A percentile compares a stretch with the other conserved stretches of the same genome.
phyloP scores from a whole-genome alignment of 2,797 vertebrate genomes.

The Melanotaenia boesemani region DNA sequence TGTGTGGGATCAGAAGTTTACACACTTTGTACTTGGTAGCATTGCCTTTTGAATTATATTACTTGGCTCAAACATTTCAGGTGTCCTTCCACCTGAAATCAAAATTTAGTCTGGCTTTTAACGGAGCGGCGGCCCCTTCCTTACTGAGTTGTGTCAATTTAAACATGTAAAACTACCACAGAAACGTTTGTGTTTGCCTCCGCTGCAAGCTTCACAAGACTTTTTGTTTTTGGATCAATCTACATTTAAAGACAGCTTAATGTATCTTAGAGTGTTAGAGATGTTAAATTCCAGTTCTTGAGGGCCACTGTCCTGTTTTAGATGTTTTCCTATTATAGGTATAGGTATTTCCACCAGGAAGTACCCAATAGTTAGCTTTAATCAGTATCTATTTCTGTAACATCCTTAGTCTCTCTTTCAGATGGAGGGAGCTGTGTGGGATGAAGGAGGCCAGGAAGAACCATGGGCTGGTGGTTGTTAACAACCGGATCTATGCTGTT shows the following conservation, averaged over 20 bases:
- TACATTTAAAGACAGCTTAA: too few species aligned
- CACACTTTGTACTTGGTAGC: not conserved
- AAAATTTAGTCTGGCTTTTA: not conserved
- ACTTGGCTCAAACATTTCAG: not conserved
- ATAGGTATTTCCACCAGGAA: not conserved
- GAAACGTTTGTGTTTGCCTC: too few species aligned
- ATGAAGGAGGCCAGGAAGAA: slow-evolving; percentile 98
- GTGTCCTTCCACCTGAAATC: not conserved
- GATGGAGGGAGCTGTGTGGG: slow-evolving; percentile 95
- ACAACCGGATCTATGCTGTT: slow-evolving; percentile 96
- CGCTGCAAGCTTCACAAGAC: too few species aligned
- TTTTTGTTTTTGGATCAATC: too few species aligned
- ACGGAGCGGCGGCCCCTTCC: too few species aligned
- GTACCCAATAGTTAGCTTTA: not conserved
- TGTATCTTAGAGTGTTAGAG: too few species aligned
- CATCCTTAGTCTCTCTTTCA: slow-evolving; percentile 59
- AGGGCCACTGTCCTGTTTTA: too few species aligned
- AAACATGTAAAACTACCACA: too few species aligned
- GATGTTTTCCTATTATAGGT: too few species aligned
- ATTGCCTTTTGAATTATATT: not conserved
- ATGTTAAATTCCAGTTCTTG: too few species aligned
- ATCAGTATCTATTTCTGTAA: not conserved
- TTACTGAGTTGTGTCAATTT: too few species aligned
- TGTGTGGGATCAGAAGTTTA: not conserved
- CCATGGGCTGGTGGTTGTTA: slow-evolving; percentile 94